Evolutionary conservation across 2,888 invertebrate genomes (phyloP).

Genomic region (Xestia c-nigrum): DNA sequence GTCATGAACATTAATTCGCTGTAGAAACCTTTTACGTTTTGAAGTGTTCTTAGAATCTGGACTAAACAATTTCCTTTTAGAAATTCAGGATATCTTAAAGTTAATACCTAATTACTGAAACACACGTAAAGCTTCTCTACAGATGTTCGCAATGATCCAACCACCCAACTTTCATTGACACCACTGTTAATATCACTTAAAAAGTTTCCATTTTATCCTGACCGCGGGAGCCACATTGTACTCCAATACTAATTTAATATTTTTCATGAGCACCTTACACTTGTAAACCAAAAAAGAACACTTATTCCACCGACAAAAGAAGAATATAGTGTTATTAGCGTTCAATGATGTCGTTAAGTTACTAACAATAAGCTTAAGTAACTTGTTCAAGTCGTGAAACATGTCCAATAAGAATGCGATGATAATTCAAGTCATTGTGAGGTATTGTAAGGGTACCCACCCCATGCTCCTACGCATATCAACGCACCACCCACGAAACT

Average conservation of each 20-base stretch:
- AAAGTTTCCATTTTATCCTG: conserved; percentile 1
- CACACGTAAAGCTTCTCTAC: not conserved
- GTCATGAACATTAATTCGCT: too few species aligned
- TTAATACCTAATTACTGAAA: not conserved
- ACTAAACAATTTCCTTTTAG: not conserved
- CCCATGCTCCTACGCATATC: conserved; percentile 56
- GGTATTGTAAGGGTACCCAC: conserved; percentile 62
- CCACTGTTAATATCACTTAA: conserved; percentile 13
- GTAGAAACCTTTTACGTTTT: not conserved
- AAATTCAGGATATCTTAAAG: not conserved
- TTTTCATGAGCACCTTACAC: conserved; percentile 24
- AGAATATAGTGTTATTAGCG: conserved; percentile 64
- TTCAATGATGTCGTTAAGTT: conserved; percentile 71
- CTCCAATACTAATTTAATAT: conserved; percentile 44
- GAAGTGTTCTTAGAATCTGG: not conserved
- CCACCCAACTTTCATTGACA: conserved; percentile 1
- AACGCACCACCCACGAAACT: conserved; percentile 66
- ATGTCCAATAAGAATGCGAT: conserved; percentile 72
- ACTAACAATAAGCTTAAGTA: conserved; percentile 72
- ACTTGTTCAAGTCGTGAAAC: conserved; percentile 72
- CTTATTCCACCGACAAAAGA: conserved; percentile 50
- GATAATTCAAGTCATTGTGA: conserved; percentile 70
- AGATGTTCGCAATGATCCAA: not conserved
- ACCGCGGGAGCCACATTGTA: conserved; percentile 29
- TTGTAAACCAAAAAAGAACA: conserved; percentile 37